Evolutionary conservation across 2,888 invertebrate species (phyloP).

Genomic region (Troides oblongomaculatus): DNA sequence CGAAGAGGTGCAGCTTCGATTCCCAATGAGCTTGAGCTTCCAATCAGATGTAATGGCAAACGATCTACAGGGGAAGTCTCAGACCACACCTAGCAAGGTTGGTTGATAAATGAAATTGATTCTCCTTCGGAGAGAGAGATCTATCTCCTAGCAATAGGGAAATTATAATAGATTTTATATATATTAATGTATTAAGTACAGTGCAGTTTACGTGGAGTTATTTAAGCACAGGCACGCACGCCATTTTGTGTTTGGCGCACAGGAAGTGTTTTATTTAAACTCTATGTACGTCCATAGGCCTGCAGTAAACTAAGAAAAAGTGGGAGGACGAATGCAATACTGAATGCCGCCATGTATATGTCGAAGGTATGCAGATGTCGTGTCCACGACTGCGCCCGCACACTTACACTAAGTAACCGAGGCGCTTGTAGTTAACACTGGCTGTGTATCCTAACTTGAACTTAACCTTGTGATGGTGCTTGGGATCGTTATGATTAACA

Average conservation of each 20-base stretch:
- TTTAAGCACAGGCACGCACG: neutral
- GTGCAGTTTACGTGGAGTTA: too few relatives aligned
- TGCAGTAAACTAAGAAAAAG: conserved; percentile 81
- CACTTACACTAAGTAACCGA: conserved; percentile 34
- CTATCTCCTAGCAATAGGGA: too few relatives aligned
- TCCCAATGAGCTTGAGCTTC: too few relatives aligned
- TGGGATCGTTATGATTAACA: neutral
- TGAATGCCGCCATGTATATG: conserved; percentile 83
- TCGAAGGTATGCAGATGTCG: conserved; percentile 81
- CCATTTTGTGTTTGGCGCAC: conserved; percentile 10
- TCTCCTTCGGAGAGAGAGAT: too few relatives aligned
- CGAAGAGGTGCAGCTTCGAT: too few relatives aligned
- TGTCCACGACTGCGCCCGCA: conserved; percentile 39
- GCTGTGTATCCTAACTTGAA: conserved; percentile 4
- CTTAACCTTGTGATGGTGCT: conserved; percentile 2
- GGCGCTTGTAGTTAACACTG: conserved; percentile 30
- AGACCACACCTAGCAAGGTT: too few relatives aligned
- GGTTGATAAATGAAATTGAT: too few relatives aligned
- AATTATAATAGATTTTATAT: too few relatives aligned
- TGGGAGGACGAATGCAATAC: conserved; percentile 82
- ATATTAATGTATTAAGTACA: too few relatives aligned
- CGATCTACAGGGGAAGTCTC: too few relatives aligned
- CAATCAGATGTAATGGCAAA: too few relatives aligned
- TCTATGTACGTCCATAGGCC: conserved; percentile 76
- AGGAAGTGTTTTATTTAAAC: conserved; percentile 29